Conservation (phyloP, 30 jellyfish, hydroid and myxozoan genomes). For the Hydractinia echinata region DNA sequence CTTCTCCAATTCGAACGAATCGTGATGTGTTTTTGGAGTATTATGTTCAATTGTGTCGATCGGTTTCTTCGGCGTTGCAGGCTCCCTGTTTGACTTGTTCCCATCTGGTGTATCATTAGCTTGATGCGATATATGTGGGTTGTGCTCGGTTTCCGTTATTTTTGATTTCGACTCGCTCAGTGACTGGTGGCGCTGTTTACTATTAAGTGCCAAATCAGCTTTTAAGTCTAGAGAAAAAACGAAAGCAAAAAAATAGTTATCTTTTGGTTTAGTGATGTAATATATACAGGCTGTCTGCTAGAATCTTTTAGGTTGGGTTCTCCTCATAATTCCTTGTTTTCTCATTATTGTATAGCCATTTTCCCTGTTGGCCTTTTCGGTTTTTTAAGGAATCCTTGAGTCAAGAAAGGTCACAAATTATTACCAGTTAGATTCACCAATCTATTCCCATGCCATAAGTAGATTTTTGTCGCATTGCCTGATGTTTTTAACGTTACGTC, state of each 20-base stretch:
- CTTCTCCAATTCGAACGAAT: constrained; percentile 13
- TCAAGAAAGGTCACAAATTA: too few species aligned
- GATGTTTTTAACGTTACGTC: too few species aligned
- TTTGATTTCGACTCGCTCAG: constrained; percentile 29
- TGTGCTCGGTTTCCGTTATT: constrained; percentile 3
- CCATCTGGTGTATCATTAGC: constrained; percentile 12
- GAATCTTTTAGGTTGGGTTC: too few species aligned
- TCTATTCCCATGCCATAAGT: too few species aligned
- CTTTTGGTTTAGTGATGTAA: too few species aligned
- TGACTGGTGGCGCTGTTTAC: constrained; percentile 48
- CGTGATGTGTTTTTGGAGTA: not conserved
- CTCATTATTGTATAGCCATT: too few species aligned
- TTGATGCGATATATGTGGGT: not conserved
- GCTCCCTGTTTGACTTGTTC: not conserved
- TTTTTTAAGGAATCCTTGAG: too few species aligned
- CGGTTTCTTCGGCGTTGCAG: constrained; percentile 22
- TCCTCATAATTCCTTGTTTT: too few species aligned
- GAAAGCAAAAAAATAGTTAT: not conserved
- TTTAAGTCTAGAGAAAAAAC: constrained; percentile 47
- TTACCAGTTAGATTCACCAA: too few species aligned
- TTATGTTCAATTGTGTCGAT: not conserved
- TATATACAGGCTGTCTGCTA: too few species aligned
- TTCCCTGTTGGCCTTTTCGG: too few species aligned
- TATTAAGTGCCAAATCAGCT: constrained; percentile 84
- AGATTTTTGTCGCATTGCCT: too few species aligned